Conservation (phyloP, 2,113 vertebrate species). For the Hippocampus barbouri region DNA sequence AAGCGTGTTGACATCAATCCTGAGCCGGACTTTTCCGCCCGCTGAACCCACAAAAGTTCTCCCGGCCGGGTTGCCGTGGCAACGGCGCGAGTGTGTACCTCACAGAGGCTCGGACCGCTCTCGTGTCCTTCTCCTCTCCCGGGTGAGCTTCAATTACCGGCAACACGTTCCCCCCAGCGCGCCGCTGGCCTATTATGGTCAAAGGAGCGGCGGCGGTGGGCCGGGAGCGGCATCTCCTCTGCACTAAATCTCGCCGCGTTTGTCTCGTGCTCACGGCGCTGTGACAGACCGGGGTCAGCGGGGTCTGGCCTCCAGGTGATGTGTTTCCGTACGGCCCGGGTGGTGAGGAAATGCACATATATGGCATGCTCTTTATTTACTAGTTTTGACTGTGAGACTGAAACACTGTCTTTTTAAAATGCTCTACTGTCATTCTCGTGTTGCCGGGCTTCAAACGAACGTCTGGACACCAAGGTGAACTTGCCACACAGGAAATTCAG, state of each 20-base stretch:
- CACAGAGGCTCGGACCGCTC: slow-evolving; percentile 50
- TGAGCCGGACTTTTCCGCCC: slow-evolving; percentile 54
- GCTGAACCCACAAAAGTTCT: slow-evolving; percentile 47
- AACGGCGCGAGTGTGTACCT: slow-evolving; percentile 56
- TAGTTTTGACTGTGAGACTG: slow-evolving; percentile 50
- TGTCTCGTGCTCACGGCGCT: slow-evolving; percentile 61
- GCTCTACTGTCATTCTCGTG: slow-evolving; percentile 12
- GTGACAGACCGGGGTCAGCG: slow-evolving; percentile 64
- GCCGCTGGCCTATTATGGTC: slow-evolving; percentile 74
- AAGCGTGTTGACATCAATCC: slow-evolving; percentile 48
- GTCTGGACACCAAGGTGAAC: slow-evolving; percentile 48
- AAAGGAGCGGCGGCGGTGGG: slow-evolving; percentile 51
- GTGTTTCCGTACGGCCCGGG: slow-evolving; percentile 68
- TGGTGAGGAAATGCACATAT: slow-evolving; percentile 70
- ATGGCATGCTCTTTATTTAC: slow-evolving; percentile 72
- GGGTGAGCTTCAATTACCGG: slow-evolving; percentile 68
- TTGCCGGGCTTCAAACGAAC: neutral
- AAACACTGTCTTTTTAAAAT: slow-evolving; percentile 9
- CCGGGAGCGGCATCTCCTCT: slow-evolving; percentile 56
- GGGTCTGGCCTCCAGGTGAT: slow-evolving; percentile 68
- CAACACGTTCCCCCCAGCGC: slow-evolving; percentile 59
- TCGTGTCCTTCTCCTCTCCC: slow-evolving; percentile 47
- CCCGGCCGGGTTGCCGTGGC: slow-evolving; percentile 44
- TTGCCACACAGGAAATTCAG: slow-evolving; percentile 53
- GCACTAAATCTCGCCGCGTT: slow-evolving; percentile 66